A percentile compares a stretch with the other conserved stretches of the same genome.
Evolutionary conservation across 2,113 vertebrate genomes (phyloP).

Genomic region (Esox niger): DNA sequence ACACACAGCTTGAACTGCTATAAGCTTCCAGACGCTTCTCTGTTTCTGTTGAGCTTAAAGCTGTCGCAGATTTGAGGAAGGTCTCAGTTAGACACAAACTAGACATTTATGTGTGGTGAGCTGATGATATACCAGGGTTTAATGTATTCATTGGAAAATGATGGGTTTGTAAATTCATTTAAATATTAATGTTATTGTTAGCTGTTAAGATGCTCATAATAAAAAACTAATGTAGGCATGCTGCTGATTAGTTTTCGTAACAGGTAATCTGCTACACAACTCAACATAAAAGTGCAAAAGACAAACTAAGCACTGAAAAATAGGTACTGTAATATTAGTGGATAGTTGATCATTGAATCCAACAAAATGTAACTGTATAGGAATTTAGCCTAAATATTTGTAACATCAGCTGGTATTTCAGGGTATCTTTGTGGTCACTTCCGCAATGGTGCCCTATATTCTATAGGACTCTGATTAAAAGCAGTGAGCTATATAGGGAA

Average conservation of each 20-base stretch:
- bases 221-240: too few relatives aligned
- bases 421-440: not conserved
- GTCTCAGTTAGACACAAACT: slow-evolving; percentile 21
- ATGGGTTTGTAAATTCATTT: not conserved
- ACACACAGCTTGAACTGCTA: slow-evolving; percentile 42
- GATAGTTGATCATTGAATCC: not conserved
- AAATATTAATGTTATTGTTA: too few relatives aligned
- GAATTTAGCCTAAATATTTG: not conserved
- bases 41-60: slow-evolving; percentile 47
- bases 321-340: not conserved
- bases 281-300: too few relatives aligned
- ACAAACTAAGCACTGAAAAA: not conserved
- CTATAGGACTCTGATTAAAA: too few relatives aligned
- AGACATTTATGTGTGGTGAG: not conserved
- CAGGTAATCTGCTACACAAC: too few relatives aligned
- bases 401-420: not conserved
- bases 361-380: not conserved
- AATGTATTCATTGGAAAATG: not conserved
- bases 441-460: too few relatives aligned
- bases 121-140: not conserved
- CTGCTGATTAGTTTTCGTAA: too few relatives aligned
- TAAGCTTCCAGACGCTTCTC: slow-evolving; percentile 40
- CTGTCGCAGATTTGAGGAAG: slow-evolving; percentile 42
- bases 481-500: too few relatives aligned
- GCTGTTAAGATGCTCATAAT: too few relatives aligned